These are phyloP conservation scores for Calephelis nemesis DNA, from an alignment of 1,140 invertebrate genomes.

Conservation along the genomic window DNA sequence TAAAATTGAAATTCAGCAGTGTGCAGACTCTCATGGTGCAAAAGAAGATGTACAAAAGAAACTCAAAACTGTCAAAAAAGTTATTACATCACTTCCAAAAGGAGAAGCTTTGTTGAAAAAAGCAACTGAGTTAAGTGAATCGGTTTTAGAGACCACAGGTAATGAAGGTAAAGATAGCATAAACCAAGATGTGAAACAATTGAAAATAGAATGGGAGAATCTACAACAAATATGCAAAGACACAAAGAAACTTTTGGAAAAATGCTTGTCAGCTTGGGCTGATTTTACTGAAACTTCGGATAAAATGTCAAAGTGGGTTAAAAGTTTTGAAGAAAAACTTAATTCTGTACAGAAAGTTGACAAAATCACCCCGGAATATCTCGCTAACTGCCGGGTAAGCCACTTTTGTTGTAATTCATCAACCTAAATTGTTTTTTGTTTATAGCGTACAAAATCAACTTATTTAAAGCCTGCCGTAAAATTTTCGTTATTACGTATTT, in stretches of 20 bases:
- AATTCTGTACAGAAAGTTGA: conserved; percentile 85
- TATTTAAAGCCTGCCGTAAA: too few relatives aligned
- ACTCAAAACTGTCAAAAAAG: conserved; percentile 85
- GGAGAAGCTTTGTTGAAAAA: conserved; percentile 87
- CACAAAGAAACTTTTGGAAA: conserved; percentile 86
- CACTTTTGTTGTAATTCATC: neutral
- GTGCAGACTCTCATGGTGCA: conserved; percentile 91
- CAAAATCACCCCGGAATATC: conserved; percentile 89
- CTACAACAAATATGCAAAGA: conserved; percentile 90
- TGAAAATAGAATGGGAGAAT: conserved; percentile 93
- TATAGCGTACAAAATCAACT: neutral
- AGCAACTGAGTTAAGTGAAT: conserved; percentile 87
- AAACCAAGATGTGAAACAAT: conserved; percentile 89
- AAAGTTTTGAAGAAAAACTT: conserved; percentile 85
- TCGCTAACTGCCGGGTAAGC: conserved; percentile 87
- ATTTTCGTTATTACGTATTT: too few relatives aligned
- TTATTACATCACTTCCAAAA: conserved; percentile 83
- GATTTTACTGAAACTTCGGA: conserved; percentile 89
- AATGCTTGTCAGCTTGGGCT: conserved; percentile 92
- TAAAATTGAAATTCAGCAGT: conserved; percentile 90
- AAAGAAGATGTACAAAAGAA: conserved; percentile 87
- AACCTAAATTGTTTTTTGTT: neutral
- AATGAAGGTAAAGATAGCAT: conserved; percentile 92
- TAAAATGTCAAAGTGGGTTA: conserved; percentile 89
- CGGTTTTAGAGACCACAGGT: conserved; percentile 89